Percentiles rank a stretch among this genome's conserved stretches.
Conservation (phyloP, 2,797 vertebrate genomes). For the Orestias chungarensis region DNA sequence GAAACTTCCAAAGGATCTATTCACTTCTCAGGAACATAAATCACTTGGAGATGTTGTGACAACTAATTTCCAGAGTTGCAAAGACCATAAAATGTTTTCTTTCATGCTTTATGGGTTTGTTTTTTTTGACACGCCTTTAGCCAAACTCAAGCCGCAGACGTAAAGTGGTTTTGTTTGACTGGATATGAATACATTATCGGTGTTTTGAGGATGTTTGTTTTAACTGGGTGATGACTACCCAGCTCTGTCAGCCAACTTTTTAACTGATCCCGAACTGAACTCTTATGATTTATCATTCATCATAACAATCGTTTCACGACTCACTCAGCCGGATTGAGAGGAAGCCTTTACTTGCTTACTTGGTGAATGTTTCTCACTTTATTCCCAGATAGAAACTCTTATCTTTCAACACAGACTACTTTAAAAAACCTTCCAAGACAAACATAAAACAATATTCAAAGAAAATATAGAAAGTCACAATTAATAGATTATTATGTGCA, state of each 20-base stretch:
- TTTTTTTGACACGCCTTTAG: background rate
- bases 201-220: background rate
- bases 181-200: background rate
- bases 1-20: background rate
- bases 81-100: background rate
- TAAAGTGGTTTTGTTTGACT: constrained; percentile 30
- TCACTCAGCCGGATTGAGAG: constrained; percentile 2
- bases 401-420: background rate
- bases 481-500: too few relatives aligned
- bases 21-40: background rate
- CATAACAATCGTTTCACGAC: constrained; percentile 20
- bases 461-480: too few relatives aligned
- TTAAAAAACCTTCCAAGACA: background rate
- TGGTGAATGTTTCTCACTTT: constrained; percentile 4
- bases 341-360: background rate
- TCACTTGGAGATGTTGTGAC: background rate
- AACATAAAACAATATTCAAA: too few relatives aligned
- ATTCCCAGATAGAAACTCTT: background rate
- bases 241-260: background rate
- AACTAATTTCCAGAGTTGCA: background rate
- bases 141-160: constrained; percentile 14
- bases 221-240: background rate
- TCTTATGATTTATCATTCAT: constrained; percentile 39
- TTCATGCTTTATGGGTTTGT: background rate
- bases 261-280: background rate